Evolutionary conservation across 2,888 invertebrate species (phyloP).

Genomic region (Tineola bisselliella): DNA sequence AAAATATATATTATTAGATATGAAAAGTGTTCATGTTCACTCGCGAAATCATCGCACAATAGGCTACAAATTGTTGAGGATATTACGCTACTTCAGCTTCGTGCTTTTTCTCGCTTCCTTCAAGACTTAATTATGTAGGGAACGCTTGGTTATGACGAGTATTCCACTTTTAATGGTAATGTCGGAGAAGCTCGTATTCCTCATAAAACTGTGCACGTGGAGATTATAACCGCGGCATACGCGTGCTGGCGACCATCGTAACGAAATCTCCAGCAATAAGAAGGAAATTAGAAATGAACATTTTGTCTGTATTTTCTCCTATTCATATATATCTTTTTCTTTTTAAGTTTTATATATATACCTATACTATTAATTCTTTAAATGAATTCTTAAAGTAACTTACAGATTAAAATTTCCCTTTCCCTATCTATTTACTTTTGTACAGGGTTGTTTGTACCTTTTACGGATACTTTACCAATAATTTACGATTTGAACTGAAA

Average conservation of each 20-base stretch:
- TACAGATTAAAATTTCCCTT: neutral
- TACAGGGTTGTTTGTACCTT: neutral
- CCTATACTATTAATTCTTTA: too few species aligned
- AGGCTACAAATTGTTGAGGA: conserved; percentile 1
- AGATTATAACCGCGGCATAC: neutral
- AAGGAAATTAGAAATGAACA: neutral
- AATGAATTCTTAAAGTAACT: too few species aligned
- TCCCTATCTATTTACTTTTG: neutral
- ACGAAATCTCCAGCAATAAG: neutral
- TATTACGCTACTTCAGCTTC: neutral
- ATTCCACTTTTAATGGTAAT: neutral
- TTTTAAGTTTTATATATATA: too few species aligned
- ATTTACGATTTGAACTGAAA: neutral
- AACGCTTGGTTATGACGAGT: neutral
- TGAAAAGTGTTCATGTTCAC: neutral
- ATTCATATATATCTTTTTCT: too few species aligned
- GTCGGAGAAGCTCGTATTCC: neutral
- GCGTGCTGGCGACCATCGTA: neutral
- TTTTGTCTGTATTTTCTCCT: neutral
- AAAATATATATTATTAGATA: too few species aligned
- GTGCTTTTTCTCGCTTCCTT: conserved; percentile 2
- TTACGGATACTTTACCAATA: neutral
- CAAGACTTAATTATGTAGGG: neutral
- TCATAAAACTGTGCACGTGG: neutral
- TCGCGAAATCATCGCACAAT: neutral